phyloP scores from a whole-genome alignment of 2,888 invertebrate species.

The Andrena praecox region DNA sequence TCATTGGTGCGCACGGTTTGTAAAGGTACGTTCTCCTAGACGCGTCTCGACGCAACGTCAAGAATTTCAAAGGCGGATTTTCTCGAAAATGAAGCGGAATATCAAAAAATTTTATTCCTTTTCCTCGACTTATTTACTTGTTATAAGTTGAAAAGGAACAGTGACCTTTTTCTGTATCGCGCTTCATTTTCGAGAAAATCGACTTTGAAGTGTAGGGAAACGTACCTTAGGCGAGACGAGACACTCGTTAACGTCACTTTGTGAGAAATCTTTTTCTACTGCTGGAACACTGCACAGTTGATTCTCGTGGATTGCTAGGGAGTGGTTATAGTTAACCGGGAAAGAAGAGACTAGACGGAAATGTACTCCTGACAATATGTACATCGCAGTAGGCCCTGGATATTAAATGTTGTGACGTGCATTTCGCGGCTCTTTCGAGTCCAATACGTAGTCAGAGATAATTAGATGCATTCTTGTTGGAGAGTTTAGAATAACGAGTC shows the following conservation, averaged over 20 bases:
- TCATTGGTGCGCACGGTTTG: not conserved
- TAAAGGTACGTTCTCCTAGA: too few relatives aligned
- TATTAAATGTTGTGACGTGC: not conserved
- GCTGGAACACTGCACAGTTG: constrained; percentile 2
- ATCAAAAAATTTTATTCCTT: too few relatives aligned
- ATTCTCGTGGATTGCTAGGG: not conserved
- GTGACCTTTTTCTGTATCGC: too few relatives aligned
- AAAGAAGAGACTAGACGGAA: not conserved
- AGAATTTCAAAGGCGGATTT: too few relatives aligned
- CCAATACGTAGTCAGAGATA: not conserved
- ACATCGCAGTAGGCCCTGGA: not conserved
- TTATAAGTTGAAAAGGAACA: too few relatives aligned
- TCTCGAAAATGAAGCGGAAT: too few relatives aligned
- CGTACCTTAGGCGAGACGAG: not conserved
- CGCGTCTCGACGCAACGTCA: too few relatives aligned
- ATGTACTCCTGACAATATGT: constrained; percentile 14
- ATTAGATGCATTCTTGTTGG: not conserved
- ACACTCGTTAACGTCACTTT: constrained; percentile 5
- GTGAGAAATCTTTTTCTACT: not conserved
- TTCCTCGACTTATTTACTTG: too few relatives aligned
- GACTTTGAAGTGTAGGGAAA: too few relatives aligned
- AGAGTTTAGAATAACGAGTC: constrained; percentile 2
- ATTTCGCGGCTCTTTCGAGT: constrained; percentile 30
- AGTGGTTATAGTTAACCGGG: not conserved
- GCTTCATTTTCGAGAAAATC: too few relatives aligned